Evolutionary conservation across 2,888 invertebrate genomes (phyloP).

Genomic region (Rhyacophila evoluta): DNA sequence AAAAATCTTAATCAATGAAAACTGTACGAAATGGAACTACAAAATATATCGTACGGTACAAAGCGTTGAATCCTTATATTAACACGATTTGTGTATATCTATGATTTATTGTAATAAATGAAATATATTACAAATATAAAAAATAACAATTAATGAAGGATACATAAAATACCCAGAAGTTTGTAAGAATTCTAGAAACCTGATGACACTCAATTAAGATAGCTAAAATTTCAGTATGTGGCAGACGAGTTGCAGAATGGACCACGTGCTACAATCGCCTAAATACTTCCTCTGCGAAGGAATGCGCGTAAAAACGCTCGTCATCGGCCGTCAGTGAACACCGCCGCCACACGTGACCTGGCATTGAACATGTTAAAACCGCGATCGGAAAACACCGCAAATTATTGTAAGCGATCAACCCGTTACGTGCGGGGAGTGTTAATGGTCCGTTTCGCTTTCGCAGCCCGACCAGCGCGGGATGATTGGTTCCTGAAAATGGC

Average conservation of each 20-base stretch:
- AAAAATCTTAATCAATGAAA: too few species aligned
- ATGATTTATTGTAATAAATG: too few species aligned
- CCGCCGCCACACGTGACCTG: background rate
- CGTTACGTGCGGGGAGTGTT: conserved; percentile 18
- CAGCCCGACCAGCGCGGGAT: background rate
- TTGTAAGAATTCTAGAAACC: too few species aligned
- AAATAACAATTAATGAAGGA: too few species aligned
- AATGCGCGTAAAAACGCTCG: conserved; percentile 1
- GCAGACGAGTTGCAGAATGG: background rate
- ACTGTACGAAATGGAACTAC: too few species aligned
- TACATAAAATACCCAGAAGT: too few species aligned
- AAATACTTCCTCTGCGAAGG: background rate
- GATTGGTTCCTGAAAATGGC: conserved; percentile 13
- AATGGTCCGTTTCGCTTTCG: background rate
- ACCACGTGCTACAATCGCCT: background rate
- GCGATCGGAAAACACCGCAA: conserved; percentile 18
- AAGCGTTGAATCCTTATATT: too few species aligned
- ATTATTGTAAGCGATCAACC: conserved; percentile 22
- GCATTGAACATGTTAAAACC: conserved; percentile 21
- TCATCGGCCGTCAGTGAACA: background rate
- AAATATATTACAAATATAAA: too few species aligned
- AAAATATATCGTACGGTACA: too few species aligned
- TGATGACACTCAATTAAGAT: too few species aligned
- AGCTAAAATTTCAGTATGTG: background rate
- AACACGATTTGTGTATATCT: too few species aligned